These are phyloP conservation scores for Ctenochaetus hawaiiensis DNA, from an alignment of 2,797 vertebrate species.

Conservation along the genomic window DNA sequence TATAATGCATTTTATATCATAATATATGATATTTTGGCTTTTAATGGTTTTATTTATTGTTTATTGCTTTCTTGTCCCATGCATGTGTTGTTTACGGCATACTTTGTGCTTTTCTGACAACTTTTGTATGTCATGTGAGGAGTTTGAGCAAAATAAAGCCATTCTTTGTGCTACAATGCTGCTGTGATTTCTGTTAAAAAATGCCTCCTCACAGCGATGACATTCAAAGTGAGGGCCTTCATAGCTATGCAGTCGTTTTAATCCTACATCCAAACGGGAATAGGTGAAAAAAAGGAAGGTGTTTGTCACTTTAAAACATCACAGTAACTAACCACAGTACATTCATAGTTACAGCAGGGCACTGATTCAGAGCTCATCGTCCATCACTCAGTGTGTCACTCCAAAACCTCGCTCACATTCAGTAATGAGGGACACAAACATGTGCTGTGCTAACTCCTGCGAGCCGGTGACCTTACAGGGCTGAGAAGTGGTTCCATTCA, in stretches of 20 bases:
- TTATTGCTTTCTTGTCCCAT: not conserved
- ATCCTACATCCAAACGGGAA: conserved; percentile 16
- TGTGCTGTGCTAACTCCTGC: conserved; percentile 72
- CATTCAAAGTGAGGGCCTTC: conserved; percentile 25
- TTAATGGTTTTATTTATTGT: conserved; percentile 4
- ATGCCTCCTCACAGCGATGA: conserved; percentile 7
- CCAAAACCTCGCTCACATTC: conserved; percentile 56
- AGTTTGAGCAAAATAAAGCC: conserved; percentile 28
- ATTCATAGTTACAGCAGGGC: conserved; percentile 29
- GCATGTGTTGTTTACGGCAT: not conserved
- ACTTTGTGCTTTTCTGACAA: not conserved
- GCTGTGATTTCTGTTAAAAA: conserved; percentile 24
- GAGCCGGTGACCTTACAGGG: conserved; percentile 63
- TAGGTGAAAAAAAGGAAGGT: conserved; percentile 12
- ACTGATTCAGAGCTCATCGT: conserved; percentile 31
- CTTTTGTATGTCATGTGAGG: conserved; percentile 8
- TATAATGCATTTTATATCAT: not conserved
- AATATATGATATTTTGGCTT: not conserved
- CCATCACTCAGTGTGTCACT: conserved; percentile 45
- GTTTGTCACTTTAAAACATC: conserved; percentile 29
- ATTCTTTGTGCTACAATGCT: not conserved
- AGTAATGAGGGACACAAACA: conserved; percentile 76
- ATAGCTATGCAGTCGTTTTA: conserved; percentile 28
- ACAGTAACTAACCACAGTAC: not conserved
- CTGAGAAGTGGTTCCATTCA: conserved; percentile 75